Conservation (phyloP, 2,888 invertebrate genomes). For the Flexamia atlantica region DNA sequence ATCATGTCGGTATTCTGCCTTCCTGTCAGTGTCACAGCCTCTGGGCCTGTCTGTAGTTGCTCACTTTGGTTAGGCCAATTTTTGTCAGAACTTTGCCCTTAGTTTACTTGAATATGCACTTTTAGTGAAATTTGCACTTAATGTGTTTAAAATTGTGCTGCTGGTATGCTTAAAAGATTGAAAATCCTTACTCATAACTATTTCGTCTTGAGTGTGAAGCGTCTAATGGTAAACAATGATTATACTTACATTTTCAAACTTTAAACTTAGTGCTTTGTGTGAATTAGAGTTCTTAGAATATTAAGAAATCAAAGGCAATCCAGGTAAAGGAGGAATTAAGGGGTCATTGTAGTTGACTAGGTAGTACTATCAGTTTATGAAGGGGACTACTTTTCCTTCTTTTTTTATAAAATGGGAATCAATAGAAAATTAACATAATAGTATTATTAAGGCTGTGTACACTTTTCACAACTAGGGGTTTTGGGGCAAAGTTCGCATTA, state of each 20-base stretch:
- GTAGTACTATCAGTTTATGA: neutral
- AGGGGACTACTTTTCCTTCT: neutral
- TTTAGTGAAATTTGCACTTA: slow-evolving; percentile 10
- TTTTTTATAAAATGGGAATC: slow-evolving; percentile 10
- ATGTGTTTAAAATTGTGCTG: neutral
- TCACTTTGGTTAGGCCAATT: slow-evolving; percentile 25
- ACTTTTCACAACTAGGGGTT: neutral
- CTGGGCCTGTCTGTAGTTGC: slow-evolving; percentile 21
- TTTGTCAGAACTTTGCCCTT: slow-evolving; percentile 36
- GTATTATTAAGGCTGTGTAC: slow-evolving; percentile 37
- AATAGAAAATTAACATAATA: slow-evolving; percentile 22
- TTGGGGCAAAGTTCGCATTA: slow-evolving; percentile 24
- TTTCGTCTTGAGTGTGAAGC: neutral
- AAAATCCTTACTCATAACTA: neutral
- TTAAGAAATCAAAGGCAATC: neutral
- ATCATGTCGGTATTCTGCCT: slow-evolving; percentile 22
- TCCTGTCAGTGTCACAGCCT: slow-evolving; percentile 35
- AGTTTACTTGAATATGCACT: neutral
- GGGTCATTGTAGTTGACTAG: neutral
- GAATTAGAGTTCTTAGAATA: neutral
- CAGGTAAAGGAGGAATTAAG: neutral
- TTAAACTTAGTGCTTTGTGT: slow-evolving; percentile 15
- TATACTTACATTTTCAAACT: neutral
- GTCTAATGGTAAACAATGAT: neutral
- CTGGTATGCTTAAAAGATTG: neutral